Percentiles rank a stretch among this genome's conserved stretches.
Evolutionary conservation across 2,113 vertebrate species (phyloP).

Genomic region (Thermophis baileyi): DNA sequence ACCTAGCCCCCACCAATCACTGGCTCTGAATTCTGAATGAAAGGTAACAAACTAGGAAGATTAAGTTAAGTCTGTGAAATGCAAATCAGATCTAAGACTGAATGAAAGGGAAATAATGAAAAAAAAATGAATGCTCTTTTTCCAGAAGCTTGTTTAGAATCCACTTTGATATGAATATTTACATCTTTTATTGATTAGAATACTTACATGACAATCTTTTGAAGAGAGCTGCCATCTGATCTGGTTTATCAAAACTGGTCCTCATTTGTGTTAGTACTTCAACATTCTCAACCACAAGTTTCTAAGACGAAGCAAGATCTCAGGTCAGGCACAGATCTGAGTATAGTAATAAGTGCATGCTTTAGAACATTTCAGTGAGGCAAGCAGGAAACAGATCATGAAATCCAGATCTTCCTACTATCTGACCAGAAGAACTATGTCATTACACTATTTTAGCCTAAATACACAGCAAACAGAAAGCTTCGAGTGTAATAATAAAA

Average conservation of each 20-base stretch:
- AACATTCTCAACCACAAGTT: slow-evolving; percentile 97
- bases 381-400: slow-evolving; percentile 42
- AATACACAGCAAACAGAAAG: not conserved
- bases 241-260: slow-evolving; percentile 98
- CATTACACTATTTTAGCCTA: not conserved
- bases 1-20: not conserved
- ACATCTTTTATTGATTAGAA: not conserved
- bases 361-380: slow-evolving; percentile 38
- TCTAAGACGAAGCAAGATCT: slow-evolving; percentile 69
- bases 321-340: slow-evolving; percentile 43
- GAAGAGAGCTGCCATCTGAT: slow-evolving; percentile 96
- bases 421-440: slow-evolving; percentile 22
- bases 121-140: not conserved
- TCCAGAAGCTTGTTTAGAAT: not conserved
- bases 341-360: slow-evolving; percentile 18
- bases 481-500: not conserved
- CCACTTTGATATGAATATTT: not conserved
- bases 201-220: slow-evolving; percentile 94
- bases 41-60: not conserved
- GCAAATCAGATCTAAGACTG: not conserved
- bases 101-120: not conserved
- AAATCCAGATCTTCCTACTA: slow-evolving; percentile 45
- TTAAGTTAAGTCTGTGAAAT: not conserved
- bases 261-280: slow-evolving; percentile 98
- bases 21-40: not conserved